Percentiles rank a stretch among this genome's conserved stretches.
These are phyloP conservation scores for Pseudorhombus dupliciocellatus DNA, from an alignment of 2,113 vertebrate species.

Conservation along the genomic window DNA sequence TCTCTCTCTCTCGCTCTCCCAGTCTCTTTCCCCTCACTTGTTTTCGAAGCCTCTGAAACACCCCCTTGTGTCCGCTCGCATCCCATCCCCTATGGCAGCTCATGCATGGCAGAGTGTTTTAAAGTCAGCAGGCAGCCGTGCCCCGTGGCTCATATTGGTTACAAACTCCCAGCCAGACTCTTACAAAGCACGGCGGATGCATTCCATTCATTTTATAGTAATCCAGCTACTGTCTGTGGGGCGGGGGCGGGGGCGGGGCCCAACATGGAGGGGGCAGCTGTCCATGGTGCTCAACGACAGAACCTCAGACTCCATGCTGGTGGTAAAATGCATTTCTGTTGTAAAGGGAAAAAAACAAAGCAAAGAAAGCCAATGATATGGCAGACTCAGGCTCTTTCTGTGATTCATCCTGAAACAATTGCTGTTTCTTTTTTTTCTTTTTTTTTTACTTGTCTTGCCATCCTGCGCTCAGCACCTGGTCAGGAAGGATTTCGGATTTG, in stretches of 20 bases:
- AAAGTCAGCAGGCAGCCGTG: conserved; percentile 68
- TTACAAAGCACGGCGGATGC: conserved; percentile 49
- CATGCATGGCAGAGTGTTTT: conserved; percentile 79
- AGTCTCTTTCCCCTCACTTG: conserved; percentile 49
- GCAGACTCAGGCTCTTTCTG: not conserved
- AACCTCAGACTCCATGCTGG: not conserved
- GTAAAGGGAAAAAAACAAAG: conserved; percentile 6
- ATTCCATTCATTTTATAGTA: conserved; percentile 60
- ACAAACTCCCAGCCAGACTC: conserved; percentile 57
- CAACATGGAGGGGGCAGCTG: conserved; percentile 20
- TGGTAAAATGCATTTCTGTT: conserved; percentile 9
- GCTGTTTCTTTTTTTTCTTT: conserved; percentile 44
- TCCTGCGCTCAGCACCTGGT: conserved; percentile 45
- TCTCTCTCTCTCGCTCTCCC: not conserved
- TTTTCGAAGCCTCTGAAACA: conserved; percentile 75
- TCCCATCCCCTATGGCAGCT: conserved; percentile 70
- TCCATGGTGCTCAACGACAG: conserved; percentile 55
- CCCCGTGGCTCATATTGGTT: conserved; percentile 62
- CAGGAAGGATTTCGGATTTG: conserved; percentile 34
- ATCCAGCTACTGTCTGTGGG: conserved; percentile 37
- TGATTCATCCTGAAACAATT: conserved; percentile 36
- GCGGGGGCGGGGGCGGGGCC: not conserved
- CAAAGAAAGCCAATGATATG: not conserved
- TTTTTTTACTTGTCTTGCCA: conserved; percentile 25
- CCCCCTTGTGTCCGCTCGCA: conserved; percentile 76